Evolutionary conservation across 2,113 vertebrate species (phyloP).

Genomic region (Clinocottus analis): DNA sequence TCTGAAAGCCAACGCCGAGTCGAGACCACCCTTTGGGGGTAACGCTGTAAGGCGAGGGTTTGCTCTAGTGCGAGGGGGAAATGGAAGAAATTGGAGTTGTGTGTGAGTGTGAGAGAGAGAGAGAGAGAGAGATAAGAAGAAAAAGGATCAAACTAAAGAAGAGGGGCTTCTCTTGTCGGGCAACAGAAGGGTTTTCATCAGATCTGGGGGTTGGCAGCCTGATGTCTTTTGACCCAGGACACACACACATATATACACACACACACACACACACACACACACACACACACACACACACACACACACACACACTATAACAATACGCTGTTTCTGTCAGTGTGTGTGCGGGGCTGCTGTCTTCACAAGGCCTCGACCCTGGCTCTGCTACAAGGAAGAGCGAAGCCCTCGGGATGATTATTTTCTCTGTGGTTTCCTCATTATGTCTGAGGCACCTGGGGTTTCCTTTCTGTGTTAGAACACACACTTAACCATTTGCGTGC

Average conservation of each 20-base stretch:
- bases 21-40: constrained; percentile 31
- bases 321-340: constrained; percentile 6
- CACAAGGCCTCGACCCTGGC: constrained; percentile 51
- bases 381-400: constrained; percentile 27
- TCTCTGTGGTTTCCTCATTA: constrained; percentile 41
- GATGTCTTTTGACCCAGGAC: constrained; percentile 44
- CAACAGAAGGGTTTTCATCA: constrained; percentile 66
- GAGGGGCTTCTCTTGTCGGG: constrained; percentile 37
- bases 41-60: constrained; percentile 19
- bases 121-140: too few species aligned
- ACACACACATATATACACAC: not conserved
- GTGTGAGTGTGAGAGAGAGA: constrained; percentile 8
- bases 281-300: constrained; percentile 1
- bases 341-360: constrained; percentile 38
- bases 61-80: not conserved
- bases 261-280: constrained; percentile 1
- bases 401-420: constrained; percentile 41
- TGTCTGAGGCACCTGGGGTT: constrained; percentile 19
- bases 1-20: constrained; percentile 47
- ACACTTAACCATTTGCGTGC: too few species aligned
- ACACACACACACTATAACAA: constrained; percentile 32
- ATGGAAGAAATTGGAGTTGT: constrained; percentile 15
- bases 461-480: too few species aligned
- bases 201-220: constrained; percentile 43
- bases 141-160: constrained; percentile 26